These are phyloP conservation scores for Sphinx pinastri DNA, from an alignment of 2,888 invertebrate genomes.

Conservation along the genomic window DNA sequence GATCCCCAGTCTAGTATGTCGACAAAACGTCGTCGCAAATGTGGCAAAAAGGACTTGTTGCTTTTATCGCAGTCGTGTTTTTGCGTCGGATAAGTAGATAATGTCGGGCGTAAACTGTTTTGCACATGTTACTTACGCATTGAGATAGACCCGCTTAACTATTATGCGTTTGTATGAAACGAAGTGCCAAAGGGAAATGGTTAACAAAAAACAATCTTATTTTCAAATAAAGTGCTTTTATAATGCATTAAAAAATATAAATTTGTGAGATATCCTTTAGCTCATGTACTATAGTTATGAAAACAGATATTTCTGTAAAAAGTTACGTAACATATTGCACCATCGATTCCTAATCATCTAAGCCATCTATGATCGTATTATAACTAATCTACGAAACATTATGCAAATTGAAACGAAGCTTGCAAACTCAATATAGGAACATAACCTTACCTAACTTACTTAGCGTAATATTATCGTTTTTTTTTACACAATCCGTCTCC, in stretches of 20 bases:
- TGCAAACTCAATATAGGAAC: background rate
- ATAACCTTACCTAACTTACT: background rate
- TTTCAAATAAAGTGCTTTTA: too few relatives aligned
- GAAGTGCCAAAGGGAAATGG: background rate
- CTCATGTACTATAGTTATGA: too few relatives aligned
- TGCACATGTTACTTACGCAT: conserved; percentile 22
- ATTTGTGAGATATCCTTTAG: too few relatives aligned
- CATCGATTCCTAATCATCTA: too few relatives aligned
- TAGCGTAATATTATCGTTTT: too few relatives aligned
- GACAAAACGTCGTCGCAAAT: conserved; percentile 69
- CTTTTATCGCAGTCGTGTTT: conserved; percentile 73
- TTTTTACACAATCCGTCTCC: too few relatives aligned
- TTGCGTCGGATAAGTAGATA: conserved; percentile 45
- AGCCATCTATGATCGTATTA: too few relatives aligned
- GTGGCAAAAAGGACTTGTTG: conserved; percentile 78
- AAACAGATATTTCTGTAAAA: too few relatives aligned
- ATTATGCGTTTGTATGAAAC: background rate
- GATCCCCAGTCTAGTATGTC: conserved; percentile 48
- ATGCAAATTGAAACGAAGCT: background rate
- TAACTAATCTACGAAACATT: too few relatives aligned
- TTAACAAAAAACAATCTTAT: background rate
- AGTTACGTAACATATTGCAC: too few relatives aligned
- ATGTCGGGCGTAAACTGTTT: conserved; percentile 9
- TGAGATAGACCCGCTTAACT: background rate
- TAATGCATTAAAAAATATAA: too few relatives aligned